Percentiles rank a stretch among this genome's conserved stretches.
phyloP scores from a whole-genome alignment of 35 echinoderm and acorn worm genomes.

The Chiridota heheva region DNA sequence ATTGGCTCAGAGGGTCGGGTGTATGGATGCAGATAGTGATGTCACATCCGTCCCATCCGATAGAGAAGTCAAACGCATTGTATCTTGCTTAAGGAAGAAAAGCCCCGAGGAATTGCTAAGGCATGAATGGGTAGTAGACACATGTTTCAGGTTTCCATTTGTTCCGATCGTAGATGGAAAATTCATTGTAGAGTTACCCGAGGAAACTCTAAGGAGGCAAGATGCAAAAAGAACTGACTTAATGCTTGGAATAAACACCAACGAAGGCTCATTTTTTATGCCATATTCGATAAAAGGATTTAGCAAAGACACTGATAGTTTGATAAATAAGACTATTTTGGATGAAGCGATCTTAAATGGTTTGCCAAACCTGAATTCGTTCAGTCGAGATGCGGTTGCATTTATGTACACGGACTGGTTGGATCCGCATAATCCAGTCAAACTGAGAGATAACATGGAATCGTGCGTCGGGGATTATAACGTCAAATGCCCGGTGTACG shows the following conservation, averaged over 20 bases:
- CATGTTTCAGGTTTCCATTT: slow-evolving; percentile 76
- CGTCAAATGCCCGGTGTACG: slow-evolving; percentile 72
- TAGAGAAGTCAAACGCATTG: slow-evolving; percentile 31
- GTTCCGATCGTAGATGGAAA: slow-evolving; percentile 85
- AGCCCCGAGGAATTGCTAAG: slow-evolving; percentile 39
- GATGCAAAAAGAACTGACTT: slow-evolving; percentile 62
- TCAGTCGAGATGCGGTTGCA: slow-evolving; percentile 72
- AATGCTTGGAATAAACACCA: slow-evolving; percentile 75
- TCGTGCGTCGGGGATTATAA: slow-evolving; percentile 59
- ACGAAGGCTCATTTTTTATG: slow-evolving; percentile 87
- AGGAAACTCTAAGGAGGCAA: slow-evolving; percentile 42
- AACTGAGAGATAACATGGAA: slow-evolving; percentile 76
- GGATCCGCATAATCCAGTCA: slow-evolving; percentile 48
- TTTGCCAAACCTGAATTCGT: slow-evolving; percentile 70
- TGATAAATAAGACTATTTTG: slow-evolving; percentile 52
- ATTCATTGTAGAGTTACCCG: slow-evolving; percentile 73
- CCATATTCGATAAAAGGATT: slow-evolving; percentile 67
- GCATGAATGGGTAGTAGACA: slow-evolving; percentile 50
- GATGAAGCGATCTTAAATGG: slow-evolving; percentile 32
- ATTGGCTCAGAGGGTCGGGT: slow-evolving; percentile 51
- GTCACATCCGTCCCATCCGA: slow-evolving; percentile 20
- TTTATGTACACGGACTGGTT: slow-evolving; percentile 91
- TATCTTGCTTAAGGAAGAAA: slow-evolving; percentile 52
- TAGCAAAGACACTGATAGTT: slow-evolving; percentile 52
- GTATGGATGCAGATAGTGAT: slow-evolving; percentile 26